Evolutionary conservation across 2,113 vertebrate genomes (phyloP).

Genomic region (Taxidea taxus): DNA sequence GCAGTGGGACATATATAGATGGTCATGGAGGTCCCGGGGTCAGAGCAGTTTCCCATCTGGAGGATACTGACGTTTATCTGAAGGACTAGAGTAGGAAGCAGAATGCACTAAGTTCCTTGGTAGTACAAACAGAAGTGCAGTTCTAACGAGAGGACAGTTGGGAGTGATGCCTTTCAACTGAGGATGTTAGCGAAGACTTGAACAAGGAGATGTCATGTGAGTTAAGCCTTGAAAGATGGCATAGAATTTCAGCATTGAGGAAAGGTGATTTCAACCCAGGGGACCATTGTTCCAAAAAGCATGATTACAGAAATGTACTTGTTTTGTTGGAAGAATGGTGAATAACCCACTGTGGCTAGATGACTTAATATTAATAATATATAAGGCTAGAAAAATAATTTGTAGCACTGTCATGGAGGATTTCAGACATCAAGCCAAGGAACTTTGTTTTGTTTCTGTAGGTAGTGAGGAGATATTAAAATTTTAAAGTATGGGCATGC

Average conservation of each 20-base stretch:
- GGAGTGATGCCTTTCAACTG: not conserved
- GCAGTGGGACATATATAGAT: not conserved
- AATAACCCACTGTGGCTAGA: not conserved
- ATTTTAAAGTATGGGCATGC: not conserved
- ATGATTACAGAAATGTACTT: not conserved
- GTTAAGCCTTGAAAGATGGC: not conserved
- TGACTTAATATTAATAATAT: not conserved
- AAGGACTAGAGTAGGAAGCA: not conserved
- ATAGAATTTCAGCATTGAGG: not conserved
- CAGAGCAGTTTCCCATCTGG: not conserved
- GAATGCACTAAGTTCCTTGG: not conserved
- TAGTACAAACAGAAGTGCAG: not conserved
- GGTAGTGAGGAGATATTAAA: not conserved
- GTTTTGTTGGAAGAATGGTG: not conserved
- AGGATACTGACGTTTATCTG: not conserved
- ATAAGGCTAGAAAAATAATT: not conserved
- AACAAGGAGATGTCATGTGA: not conserved
- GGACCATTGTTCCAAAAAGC: not conserved
- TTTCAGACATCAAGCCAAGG: not conserved
- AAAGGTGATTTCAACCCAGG: not conserved
- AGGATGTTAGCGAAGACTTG: not conserved
- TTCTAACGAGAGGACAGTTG: not conserved
- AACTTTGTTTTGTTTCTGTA: not conserved
- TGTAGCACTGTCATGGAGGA: not conserved
- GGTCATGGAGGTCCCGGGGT: not conserved